A percentile compares a stretch with the other conserved stretches of the same genome.
These are phyloP conservation scores for Budorcas taxicolor DNA, from an alignment of 2,113 vertebrate species.

Conservation along the genomic window DNA sequence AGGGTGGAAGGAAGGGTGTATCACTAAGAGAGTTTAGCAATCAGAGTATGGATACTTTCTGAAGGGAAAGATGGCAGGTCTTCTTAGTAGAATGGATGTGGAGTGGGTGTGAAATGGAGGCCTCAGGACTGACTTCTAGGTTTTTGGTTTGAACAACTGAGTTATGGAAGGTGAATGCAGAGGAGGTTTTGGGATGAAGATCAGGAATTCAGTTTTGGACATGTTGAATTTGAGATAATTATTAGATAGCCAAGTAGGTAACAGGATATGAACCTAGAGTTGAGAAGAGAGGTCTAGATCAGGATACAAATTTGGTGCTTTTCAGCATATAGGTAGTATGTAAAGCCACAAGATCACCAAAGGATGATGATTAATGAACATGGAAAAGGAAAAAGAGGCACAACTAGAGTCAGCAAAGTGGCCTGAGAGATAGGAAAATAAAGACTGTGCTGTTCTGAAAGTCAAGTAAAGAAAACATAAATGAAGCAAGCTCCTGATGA, in stretches of 20 bases:
- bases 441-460: neutral
- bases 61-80: neutral
- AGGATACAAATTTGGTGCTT: neutral
- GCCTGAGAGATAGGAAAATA: neutral
- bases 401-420: neutral
- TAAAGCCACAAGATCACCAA: neutral
- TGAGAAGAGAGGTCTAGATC: neutral
- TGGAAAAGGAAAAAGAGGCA: neutral
- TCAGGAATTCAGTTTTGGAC: neutral
- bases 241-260: neutral
- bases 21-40: neutral
- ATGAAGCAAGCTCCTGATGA: neutral
- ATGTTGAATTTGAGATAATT: neutral
- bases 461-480: neutral
- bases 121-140: neutral
- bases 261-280: neutral
- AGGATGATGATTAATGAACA: neutral
- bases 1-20: neutral
- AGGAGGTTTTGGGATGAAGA: neutral
- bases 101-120: neutral
- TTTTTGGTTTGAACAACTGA: neutral
- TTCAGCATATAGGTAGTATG: neutral
- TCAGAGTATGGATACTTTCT: neutral
- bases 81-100: neutral
- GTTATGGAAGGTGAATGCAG: neutral